Percentiles rank a stretch among this genome's conserved stretches.
These are phyloP conservation scores for Zaprionus davidi DNA, from an alignment of 1,140 invertebrate genomes.

Conservation along the genomic window DNA sequence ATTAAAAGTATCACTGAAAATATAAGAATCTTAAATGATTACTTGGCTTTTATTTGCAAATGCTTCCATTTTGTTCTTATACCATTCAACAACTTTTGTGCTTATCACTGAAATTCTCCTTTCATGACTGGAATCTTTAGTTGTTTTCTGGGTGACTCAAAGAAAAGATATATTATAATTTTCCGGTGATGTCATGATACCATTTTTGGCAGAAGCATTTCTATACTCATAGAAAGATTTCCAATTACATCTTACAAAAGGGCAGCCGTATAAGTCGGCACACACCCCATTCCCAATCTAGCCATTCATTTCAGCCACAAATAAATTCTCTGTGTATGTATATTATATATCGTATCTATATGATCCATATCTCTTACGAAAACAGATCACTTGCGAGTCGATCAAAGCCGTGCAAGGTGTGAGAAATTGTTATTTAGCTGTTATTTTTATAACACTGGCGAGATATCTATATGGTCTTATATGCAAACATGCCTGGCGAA, in stretches of 20 bases:
- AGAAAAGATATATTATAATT: slow-evolving; percentile 1
- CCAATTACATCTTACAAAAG: slow-evolving; percentile 17
- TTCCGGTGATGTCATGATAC: slow-evolving; percentile 4
- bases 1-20: slow-evolving; percentile 13
- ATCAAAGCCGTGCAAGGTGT: slow-evolving; percentile 42
- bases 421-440: slow-evolving; percentile 15
- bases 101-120: background rate
- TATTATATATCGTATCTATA: slow-evolving; percentile 4
- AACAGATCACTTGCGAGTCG: slow-evolving; percentile 12
- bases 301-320: slow-evolving; percentile 8
- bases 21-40: background rate
- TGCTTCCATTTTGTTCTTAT: background rate
- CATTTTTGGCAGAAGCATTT: slow-evolving; percentile 12
- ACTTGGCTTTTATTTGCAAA: slow-evolving; percentile 1
- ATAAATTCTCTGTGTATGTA: background rate
- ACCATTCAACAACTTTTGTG: background rate
- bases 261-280: background rate
- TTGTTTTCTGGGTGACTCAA: background rate
- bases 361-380: slow-evolving; percentile 10
- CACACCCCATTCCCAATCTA: background rate
- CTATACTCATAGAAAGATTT: background rate
- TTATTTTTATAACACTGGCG: slow-evolving; percentile 19
- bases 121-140: background rate
- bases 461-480: slow-evolving; percentile 31
- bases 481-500: slow-evolving; percentile 21